Conservation (phyloP, 2,113 vertebrate genomes). For the Peromyscus leucopus region DNA sequence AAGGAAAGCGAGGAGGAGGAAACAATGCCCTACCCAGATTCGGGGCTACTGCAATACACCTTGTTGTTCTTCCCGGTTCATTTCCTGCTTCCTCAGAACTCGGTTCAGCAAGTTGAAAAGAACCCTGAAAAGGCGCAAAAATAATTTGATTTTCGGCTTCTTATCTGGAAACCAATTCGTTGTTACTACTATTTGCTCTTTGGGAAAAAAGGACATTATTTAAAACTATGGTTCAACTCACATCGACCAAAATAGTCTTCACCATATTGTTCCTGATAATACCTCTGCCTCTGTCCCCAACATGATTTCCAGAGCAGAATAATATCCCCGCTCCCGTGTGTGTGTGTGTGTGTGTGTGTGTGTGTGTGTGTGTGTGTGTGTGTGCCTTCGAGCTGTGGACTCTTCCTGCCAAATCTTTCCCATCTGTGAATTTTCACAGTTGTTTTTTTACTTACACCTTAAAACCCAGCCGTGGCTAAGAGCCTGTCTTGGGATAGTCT, state of each 20-base stretch:
- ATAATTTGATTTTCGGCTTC: constrained; percentile 16
- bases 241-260: neutral
- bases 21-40: neutral
- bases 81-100: neutral
- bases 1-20: neutral
- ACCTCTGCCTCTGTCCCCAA: neutral
- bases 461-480: neutral
- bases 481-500: neutral
- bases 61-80: neutral
- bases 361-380: neutral
- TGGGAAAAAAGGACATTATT: neutral
- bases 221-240: neutral
- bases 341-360: neutral
- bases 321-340: neutral
- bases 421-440: neutral
- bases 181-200: constrained; percentile 27
- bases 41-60: neutral
- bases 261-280: neutral
- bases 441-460: neutral
- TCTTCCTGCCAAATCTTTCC: neutral
- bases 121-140: neutral
- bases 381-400: neutral
- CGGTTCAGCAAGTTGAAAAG: neutral
- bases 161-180: neutral
- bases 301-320: constrained; percentile 12